Evolutionary conservation across 2,113 vertebrate genomes (phyloP), one percentile per base, ranked within the genome.

Genomic region (Myotis yumanensis): DNA sequence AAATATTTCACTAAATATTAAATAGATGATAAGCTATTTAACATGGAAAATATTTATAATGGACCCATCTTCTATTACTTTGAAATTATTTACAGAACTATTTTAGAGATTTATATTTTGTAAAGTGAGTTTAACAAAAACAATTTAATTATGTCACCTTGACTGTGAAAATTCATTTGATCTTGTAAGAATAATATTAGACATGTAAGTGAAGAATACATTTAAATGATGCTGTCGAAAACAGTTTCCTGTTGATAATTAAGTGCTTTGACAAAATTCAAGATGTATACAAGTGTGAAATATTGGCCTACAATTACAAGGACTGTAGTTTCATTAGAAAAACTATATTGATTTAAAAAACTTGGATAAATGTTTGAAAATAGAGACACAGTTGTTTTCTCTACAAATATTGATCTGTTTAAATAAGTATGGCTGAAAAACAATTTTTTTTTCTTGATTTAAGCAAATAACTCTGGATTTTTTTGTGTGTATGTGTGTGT

Each of bases 181-280:
- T 71, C n/a, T 52, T 59, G 5, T 73, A 75, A 77, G 12, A 85
- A 59, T 77, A 82, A 72, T 17, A 35, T 73, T 80, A 81, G 32
- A 77, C 32, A 71, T n/a, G 8, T 89, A 86, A 94, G 80, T 82
- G 22, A 85, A 95, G 23, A 48, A 76, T 52, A 80, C 15, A 35
- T 62, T 85, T 91, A 64, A 72, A 81, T 82, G 37, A 30, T 71
- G 16, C 11, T 40, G 35, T 89, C 32, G 62, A 48, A 88, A 93
- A 62, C 1, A 46, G 14, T 73, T 90, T 72, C 28, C 10, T 77
- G 7, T 20, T 76, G n/a, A 52, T 91, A 75, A 75, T 54, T 52
- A 80, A 68, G 32, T 30, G 35, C 22, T 86, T 89, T 71, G 35
- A 57, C 37, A 92, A 82, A 95, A 86, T 76, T 86, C 37, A 94